Evolutionary conservation across 1,140 invertebrate species (phyloP).

Genomic region (Drosophila ficusphila): DNA sequence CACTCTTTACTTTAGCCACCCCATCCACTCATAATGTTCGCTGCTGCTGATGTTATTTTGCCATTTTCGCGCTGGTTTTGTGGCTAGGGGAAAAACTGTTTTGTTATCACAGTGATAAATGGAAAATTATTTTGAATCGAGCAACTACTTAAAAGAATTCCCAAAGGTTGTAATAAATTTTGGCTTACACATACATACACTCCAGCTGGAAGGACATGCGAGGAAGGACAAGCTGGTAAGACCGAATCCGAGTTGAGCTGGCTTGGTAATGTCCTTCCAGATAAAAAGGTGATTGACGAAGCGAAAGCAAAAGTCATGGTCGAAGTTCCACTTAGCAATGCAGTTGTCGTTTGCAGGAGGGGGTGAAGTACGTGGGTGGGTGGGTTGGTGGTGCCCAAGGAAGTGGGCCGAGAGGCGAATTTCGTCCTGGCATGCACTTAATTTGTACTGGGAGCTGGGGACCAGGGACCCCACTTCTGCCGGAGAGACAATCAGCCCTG

Average conservation of each 20-base stretch:
- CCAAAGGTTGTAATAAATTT: slow-evolving; percentile 83
- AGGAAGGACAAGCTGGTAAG: slow-evolving; percentile 42
- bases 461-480: slow-evolving; percentile 3
- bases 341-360: slow-evolving; percentile 57
- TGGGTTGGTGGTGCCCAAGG: no score
- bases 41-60: slow-evolving; percentile 69
- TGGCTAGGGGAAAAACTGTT: slow-evolving; percentile 63
- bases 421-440: slow-evolving; percentile 39
- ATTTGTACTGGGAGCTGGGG: slow-evolving; percentile 46
- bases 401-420: slow-evolving; percentile 6
- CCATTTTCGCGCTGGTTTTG: slow-evolving; percentile 68
- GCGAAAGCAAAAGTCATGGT: slow-evolving; percentile 80
- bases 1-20: not conserved
- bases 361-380: slow-evolving; percentile 3
- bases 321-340: slow-evolving; percentile 72
- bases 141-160: slow-evolving; percentile 83
- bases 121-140: slow-evolving; percentile 83
- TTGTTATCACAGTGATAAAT: slow-evolving; percentile 83
- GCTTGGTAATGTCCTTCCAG: slow-evolving; percentile 73
- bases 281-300: slow-evolving; percentile 81
- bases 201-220: slow-evolving; percentile 43
- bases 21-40: slow-evolving; percentile 59
- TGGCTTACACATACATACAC: slow-evolving; percentile 40
- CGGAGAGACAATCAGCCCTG: slow-evolving; percentile 14
- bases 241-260: slow-evolving; percentile 59